Conservation (phyloP, 2,113 vertebrate genomes). For the Machaerirhynchus nigripectus region DNA sequence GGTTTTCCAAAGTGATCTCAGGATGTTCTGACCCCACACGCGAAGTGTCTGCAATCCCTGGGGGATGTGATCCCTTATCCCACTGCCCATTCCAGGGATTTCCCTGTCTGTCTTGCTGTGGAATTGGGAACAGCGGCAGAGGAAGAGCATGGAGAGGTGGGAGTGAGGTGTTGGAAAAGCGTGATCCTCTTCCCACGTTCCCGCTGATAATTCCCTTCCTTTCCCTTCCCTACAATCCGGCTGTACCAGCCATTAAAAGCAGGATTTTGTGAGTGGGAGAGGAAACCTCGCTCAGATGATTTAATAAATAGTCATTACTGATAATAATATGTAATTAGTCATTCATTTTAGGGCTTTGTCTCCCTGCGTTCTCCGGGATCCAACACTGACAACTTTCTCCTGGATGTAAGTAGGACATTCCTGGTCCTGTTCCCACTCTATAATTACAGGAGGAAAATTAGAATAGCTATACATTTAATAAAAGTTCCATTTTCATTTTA, state of each 20-base stretch:
- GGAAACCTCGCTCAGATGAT: not conserved
- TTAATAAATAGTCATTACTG: slow-evolving; percentile 24
- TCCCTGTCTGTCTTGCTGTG: rapidly evolving
- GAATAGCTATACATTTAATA: no score
- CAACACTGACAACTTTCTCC: not conserved
- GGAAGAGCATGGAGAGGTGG: not conserved
- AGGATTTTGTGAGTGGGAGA: not conserved
- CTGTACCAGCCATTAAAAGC: not conserved
- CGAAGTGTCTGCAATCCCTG: rapidly evolving
- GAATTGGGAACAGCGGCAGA: not conserved
- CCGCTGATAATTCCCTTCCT: not conserved
- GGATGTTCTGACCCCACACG: not conserved
- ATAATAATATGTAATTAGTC: not conserved
- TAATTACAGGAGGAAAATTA: not conserved
- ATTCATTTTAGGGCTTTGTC: slow-evolving; percentile 17
- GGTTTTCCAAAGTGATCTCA: not conserved
- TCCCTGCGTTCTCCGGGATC: not conserved
- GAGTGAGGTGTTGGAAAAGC: not conserved
- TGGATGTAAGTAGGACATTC: not conserved
- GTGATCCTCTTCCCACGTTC: not conserved
- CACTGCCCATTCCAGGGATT: not conserved
- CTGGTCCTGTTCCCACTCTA: not conserved
- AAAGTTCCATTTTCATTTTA: not conserved
- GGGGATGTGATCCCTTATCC: not conserved
- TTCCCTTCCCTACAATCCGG: not conserved